A percentile compares a stretch with the other conserved stretches of the same genome.
Evolutionary conservation across 2,797 vertebrate species (phyloP).

Genomic region (Spea hammondii): DNA sequence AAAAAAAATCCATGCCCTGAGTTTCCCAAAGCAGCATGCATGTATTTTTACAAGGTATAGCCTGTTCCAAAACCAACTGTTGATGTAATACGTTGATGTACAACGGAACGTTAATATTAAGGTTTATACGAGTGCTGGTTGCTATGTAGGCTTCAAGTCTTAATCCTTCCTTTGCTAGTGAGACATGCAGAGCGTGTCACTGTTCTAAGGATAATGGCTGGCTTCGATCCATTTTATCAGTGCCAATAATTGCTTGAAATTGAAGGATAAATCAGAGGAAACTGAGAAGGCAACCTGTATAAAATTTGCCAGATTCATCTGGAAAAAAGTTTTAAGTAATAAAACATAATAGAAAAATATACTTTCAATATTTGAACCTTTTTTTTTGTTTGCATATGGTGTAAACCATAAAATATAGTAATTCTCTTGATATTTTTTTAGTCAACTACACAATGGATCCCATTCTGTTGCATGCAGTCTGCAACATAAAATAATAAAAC

Average conservation of each 20-base stretch:
- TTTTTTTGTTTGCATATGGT: background rate
- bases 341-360: background rate
- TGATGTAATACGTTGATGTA: conserved; percentile 49
- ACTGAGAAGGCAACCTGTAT: conserved; percentile 30
- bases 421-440: background rate
- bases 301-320: conserved; percentile 14
- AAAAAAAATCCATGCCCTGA: conserved; percentile 25
- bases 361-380: background rate
- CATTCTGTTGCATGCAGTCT: background rate
- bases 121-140: conserved; percentile 48
- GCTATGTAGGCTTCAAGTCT: conserved; percentile 42
- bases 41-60: conserved; percentile 46
- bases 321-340: conserved; percentile 1
- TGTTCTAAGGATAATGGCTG: conserved; percentile 49
- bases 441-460: background rate
- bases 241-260: conserved; percentile 52
- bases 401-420: background rate
- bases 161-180: conserved; percentile 47
- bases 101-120: conserved; percentile 38
- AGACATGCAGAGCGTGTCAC: conserved; percentile 48
- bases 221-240: conserved; percentile 48
- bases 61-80: conserved; percentile 46
- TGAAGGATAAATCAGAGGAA: conserved; percentile 30
- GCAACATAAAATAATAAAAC: background rate
- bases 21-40: conserved; percentile 19